These are phyloP conservation scores for Diuraphis noxia DNA, from an alignment of 1,140 invertebrate genomes.

Conservation along the genomic window DNA sequence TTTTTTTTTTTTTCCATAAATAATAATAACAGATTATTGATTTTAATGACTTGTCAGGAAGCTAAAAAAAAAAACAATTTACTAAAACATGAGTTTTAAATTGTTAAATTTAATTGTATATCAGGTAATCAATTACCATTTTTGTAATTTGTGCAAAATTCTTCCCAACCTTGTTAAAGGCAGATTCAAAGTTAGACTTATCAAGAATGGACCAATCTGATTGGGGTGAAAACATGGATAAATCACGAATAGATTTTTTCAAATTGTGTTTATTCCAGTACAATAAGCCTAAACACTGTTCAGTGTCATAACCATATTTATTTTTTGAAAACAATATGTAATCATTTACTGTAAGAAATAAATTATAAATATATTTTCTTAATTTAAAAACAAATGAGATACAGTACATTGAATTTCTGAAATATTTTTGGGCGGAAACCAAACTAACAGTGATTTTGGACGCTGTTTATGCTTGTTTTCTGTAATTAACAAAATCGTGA, in stretches of 20 bases:
- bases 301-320: constrained; percentile 96
- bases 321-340: constrained; percentile 94
- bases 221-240: constrained; percentile 95
- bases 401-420: constrained; percentile 76
- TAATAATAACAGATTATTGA: constrained; percentile 97
- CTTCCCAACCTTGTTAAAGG: constrained; percentile 97
- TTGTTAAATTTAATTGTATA: constrained; percentile 35
- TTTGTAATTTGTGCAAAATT: constrained; percentile 95
- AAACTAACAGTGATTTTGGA: constrained; percentile 86
- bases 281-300: constrained; percentile 95
- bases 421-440: constrained; percentile 89
- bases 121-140: constrained; percentile 79
- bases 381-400: neutral
- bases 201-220: constrained; percentile 98
- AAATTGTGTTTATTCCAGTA: constrained; percentile 98
- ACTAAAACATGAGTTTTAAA: constrained; percentile 31
- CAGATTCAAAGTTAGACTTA: constrained; percentile 96
- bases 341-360: constrained; percentile 79
- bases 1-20: constrained; percentile 95
- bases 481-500: constrained; percentile 56
- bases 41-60: constrained; percentile 95
- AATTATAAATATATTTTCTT: constrained; percentile 5
- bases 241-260: constrained; percentile 84
- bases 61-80: constrained; percentile 62
- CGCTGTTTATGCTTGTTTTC: constrained; percentile 68